Evolutionary conservation across 2,113 vertebrate genomes (phyloP).

Genomic region (Petrocephalus microphthalmus): DNA sequence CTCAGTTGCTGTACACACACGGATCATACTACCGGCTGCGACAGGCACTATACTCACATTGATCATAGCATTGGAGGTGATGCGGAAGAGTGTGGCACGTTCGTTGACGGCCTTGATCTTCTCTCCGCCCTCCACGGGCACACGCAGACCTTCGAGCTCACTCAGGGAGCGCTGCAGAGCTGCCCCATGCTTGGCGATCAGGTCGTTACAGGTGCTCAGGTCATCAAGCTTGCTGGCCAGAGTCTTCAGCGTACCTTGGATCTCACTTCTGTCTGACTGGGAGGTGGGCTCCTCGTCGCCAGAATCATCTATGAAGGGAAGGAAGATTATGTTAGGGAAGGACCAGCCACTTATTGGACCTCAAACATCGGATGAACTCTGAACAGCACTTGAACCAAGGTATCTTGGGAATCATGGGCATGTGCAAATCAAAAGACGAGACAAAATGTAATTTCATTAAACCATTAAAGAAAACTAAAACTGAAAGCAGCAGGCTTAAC

Average conservation of each 20-base stretch:
- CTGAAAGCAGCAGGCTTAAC: background rate
- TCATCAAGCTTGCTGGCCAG: constrained; percentile 88
- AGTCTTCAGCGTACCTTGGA: constrained; percentile 77
- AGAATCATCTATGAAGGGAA: constrained; percentile 77
- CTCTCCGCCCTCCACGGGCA: constrained; percentile 78
- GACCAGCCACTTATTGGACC: background rate
- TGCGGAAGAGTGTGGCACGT: constrained; percentile 92
- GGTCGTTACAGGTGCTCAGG: constrained; percentile 90
- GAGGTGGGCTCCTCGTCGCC: constrained; percentile 83
- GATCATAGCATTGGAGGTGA: constrained; percentile 99
- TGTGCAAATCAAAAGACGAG: background rate
- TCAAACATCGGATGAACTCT: background rate
- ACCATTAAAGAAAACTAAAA: background rate
- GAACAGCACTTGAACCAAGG: background rate
- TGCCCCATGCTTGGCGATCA: constrained; percentile 90
- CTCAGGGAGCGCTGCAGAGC: constrained; percentile 91
- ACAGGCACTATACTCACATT: constrained; percentile 55
- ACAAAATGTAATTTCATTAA: background rate
- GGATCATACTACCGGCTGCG: background rate
- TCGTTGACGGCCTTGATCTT: constrained; percentile 92
- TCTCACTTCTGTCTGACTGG: constrained; percentile 82
- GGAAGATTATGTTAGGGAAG: background rate
- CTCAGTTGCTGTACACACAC: background rate
- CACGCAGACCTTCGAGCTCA: constrained; percentile 81
- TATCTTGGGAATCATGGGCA: background rate